phyloP scores from a whole-genome alignment of 2,797 vertebrate species.

The Phrynocephalus vlangalii region DNA sequence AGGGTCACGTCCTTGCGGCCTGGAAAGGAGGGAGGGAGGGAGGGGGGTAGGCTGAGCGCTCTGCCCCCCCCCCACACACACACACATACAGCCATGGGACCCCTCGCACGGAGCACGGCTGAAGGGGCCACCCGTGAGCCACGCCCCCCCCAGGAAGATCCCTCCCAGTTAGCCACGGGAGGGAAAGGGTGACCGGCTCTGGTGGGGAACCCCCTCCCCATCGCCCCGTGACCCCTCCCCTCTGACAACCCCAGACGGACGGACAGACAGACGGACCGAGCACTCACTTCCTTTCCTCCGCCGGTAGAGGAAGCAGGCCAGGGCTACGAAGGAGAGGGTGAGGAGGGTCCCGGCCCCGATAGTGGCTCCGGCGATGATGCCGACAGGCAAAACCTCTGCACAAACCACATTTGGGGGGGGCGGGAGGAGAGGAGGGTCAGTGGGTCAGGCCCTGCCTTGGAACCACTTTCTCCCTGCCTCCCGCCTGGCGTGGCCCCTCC shows the following conservation, averaged over 20 bases:
- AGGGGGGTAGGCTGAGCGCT: too few species aligned
- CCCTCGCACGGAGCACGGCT: too few species aligned
- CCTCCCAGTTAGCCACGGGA: too few species aligned
- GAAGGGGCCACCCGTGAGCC: too few species aligned
- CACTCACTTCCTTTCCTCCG: slow-evolving; percentile 96
- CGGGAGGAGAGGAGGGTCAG: rapidly evolving
- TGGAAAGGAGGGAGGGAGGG: slow-evolving; percentile 54
- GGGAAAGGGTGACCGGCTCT: too few species aligned
- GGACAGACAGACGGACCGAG: too few species aligned
- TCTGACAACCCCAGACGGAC: not conserved
- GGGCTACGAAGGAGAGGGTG: slow-evolving; percentile 80
- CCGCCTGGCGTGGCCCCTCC: too few species aligned
- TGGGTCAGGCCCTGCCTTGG: not conserved
- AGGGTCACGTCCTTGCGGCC: slow-evolving; percentile 93
- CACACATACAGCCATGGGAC: too few species aligned
- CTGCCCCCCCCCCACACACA: too few species aligned
- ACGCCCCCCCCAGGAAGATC: too few species aligned
- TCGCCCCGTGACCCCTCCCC: not conserved
- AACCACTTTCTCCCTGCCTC: not conserved
- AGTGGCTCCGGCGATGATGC: slow-evolving; percentile 91
- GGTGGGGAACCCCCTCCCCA: not conserved
- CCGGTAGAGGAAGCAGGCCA: slow-evolving; percentile 91
- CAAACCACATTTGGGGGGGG: not conserved
- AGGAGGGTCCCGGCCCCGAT: slow-evolving; percentile 89
- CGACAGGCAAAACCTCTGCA: slow-evolving; percentile 91